A percentile compares a stretch with the other conserved stretches of the same genome.
These are phyloP conservation scores for Hippocampus abdominalis DNA, from an alignment of 2,113 vertebrate species.

Conservation along the genomic window DNA sequence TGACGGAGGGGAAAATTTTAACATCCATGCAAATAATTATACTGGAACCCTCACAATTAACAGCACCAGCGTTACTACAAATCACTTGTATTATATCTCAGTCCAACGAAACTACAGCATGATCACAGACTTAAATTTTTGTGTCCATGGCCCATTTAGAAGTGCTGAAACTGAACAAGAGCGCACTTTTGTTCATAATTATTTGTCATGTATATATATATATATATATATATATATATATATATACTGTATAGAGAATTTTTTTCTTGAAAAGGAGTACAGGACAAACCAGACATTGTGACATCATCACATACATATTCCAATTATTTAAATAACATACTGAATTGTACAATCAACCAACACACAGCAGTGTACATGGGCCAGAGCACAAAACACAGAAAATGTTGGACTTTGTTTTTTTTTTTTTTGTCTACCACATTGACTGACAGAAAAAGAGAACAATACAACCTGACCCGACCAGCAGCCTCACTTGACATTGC, in stretches of 20 bases:
- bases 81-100: slow-evolving; percentile 30
- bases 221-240: slow-evolving; percentile 7
- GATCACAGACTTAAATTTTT: slow-evolving; percentile 36
- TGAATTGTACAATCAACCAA: slow-evolving; percentile 70
- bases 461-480: slow-evolving; percentile 47
- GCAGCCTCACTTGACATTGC: slow-evolving; percentile 10
- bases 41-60: slow-evolving; percentile 37
- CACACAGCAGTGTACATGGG: slow-evolving; percentile 55
- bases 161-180: slow-evolving; percentile 55
- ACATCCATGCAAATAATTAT: slow-evolving; percentile 48
- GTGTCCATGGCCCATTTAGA: slow-evolving; percentile 20
- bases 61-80: slow-evolving; percentile 28
- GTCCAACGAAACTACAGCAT: slow-evolving; percentile 34
- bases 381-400: slow-evolving; percentile 57
- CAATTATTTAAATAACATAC: slow-evolving; percentile 65
- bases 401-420: slow-evolving; percentile 42
- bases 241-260: slow-evolving; percentile 1
- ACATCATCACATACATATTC: slow-evolving; percentile 67
- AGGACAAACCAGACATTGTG: slow-evolving; percentile 69
- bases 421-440: slow-evolving; percentile 34
- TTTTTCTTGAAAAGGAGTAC: slow-evolving; percentile 44
- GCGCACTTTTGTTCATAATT: slow-evolving; percentile 45
- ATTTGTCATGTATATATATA: slow-evolving; percentile 19
- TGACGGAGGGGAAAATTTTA: slow-evolving; percentile 19
- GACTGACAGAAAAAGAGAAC: slow-evolving; percentile 57